A percentile compares a stretch with the other conserved stretches of the same genome.
Conservation (phyloP, 2,888 invertebrate genomes). For the Tinea semifulvella region DNA sequence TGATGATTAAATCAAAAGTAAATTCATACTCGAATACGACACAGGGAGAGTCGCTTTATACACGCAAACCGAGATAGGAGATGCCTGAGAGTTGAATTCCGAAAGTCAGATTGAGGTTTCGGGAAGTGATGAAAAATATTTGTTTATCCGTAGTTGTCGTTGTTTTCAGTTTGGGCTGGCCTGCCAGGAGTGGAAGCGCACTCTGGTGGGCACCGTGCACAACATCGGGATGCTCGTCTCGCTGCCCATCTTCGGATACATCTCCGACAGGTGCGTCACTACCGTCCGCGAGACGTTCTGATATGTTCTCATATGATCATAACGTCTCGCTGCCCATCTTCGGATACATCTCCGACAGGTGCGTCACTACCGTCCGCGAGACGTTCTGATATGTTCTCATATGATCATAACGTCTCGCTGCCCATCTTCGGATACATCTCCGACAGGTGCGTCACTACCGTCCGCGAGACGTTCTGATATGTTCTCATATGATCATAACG, state of each 20-base stretch:
- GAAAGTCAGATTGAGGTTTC: no score
- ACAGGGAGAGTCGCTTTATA: no score
- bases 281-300: neutral
- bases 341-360: constrained; percentile 77
- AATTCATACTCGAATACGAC: no score
- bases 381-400: no score
- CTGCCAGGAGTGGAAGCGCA: constrained; percentile 75
- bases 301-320: no score
- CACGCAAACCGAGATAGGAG: no score
- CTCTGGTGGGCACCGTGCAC: constrained; percentile 78
- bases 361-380: no score
- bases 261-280: constrained; percentile 71
- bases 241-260: constrained; percentile 73
- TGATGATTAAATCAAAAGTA: no score
- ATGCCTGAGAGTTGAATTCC: no score
- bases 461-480: neutral
- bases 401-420: constrained; percentile 73
- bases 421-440: constrained; percentile 77
- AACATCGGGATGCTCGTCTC: constrained; percentile 78
- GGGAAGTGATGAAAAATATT: no score
- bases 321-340: constrained; percentile 74
- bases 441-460: constrained; percentile 67
- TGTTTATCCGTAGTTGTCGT: no score
- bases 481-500: no score
- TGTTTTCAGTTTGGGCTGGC: constrained; percentile 47